Conservation (phyloP, 2,113 vertebrate genomes). For the Damaliscus lunatus region DNA sequence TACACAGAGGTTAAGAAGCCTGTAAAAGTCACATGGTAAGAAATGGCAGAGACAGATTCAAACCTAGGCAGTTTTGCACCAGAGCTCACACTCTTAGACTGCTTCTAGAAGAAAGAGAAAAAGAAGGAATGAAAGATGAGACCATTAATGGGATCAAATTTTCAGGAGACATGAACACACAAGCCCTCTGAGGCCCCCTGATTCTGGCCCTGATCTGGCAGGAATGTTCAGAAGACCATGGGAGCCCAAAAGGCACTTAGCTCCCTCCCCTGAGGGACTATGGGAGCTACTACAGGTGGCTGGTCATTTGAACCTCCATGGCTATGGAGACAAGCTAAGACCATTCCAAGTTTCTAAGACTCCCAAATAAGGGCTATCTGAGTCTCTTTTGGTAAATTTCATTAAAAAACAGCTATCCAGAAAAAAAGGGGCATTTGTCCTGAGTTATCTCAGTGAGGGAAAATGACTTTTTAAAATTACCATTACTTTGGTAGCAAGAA, state of each 20-base stretch:
- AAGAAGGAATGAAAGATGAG: background rate
- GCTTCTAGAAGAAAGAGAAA: background rate
- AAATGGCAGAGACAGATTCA: background rate
- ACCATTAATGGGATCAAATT: background rate
- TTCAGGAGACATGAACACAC: background rate
- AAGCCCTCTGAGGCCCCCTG: background rate
- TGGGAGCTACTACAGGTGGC: background rate
- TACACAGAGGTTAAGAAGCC: background rate
- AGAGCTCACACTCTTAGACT: background rate
- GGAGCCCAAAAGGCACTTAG: background rate
- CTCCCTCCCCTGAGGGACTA: background rate
- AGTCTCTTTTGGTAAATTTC: background rate
- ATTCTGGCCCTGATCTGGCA: background rate
- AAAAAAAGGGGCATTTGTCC: background rate
- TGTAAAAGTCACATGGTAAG: background rate
- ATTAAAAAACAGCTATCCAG: background rate
- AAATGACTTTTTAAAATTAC: background rate
- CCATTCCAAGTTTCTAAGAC: background rate
- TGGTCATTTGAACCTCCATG: background rate
- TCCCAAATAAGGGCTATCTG: background rate
- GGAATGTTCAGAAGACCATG: background rate
- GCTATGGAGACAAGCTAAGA: background rate
- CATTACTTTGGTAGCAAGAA: background rate
- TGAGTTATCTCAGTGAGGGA: background rate
- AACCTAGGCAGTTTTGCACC: background rate